Percentiles rank a stretch among this genome's conserved stretches.
These are phyloP conservation scores for Pogonophryne albipinna DNA, from an alignment of 2,797 vertebrate genomes.

Conservation along the genomic window DNA sequence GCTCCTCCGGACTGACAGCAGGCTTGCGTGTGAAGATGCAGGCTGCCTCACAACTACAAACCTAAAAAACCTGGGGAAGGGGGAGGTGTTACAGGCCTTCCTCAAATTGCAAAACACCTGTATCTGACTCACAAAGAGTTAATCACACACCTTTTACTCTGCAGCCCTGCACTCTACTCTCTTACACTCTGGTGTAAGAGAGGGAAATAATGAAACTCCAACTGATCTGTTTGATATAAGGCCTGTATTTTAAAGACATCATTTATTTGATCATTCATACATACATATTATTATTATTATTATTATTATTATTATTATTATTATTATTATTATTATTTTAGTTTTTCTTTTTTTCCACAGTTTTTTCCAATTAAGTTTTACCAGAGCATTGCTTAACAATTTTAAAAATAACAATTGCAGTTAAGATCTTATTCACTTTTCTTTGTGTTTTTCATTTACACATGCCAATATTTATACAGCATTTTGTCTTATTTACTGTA, in stretches of 20 bases:
- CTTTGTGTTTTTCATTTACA: no score
- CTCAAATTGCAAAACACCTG: constrained; percentile 85
- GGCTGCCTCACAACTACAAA: constrained; percentile 73
- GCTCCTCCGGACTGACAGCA: constrained; percentile 59
- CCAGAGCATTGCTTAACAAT: no score
- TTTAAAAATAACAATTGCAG: neutral
- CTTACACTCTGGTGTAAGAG: constrained; percentile 22
- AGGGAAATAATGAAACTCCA: constrained; percentile 18
- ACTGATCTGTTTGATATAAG: neutral
- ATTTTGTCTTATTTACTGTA: no score
- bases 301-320: neutral
- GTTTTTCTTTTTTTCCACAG: neutral
- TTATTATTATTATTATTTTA: no score
- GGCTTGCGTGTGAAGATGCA: constrained; percentile 81
- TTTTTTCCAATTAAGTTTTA: neutral
- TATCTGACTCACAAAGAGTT: constrained; percentile 79
- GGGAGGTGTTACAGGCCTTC: constrained; percentile 71
- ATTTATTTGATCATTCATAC: neutral
- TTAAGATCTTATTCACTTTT: no score
- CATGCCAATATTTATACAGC: no score
- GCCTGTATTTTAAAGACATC: neutral
- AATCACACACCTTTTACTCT: constrained; percentile 73
- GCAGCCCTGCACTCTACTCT: constrained; percentile 41
- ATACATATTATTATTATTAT: no score
- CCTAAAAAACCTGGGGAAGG: constrained; percentile 67